These are phyloP conservation scores for Heliocidaris erythrogramma DNA, from an alignment of 35 echinoderm and acorn worm genomes.

Conservation along the genomic window DNA sequence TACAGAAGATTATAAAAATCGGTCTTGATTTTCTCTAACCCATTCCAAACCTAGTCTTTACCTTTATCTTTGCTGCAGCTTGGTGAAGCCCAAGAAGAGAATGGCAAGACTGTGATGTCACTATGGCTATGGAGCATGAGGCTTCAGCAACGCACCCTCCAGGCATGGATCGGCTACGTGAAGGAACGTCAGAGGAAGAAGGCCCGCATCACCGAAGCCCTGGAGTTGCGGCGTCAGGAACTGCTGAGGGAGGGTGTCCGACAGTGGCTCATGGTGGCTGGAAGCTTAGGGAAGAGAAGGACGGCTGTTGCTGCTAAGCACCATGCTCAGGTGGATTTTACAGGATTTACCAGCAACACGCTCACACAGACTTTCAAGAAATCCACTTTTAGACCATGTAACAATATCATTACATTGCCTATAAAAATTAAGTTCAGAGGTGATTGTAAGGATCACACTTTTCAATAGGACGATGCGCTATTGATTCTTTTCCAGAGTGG, in stretches of 20 bases:
- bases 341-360: background rate
- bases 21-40: too few species aligned
- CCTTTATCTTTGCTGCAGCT: conserved; percentile 41
- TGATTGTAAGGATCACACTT: too few species aligned
- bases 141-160: conserved; percentile 72
- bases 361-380: too few species aligned
- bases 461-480: too few species aligned
- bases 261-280: conserved; percentile 75
- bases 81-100: conserved; percentile 45
- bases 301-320: conserved; percentile 56
- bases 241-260: conserved; percentile 74
- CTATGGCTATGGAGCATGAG: conserved; percentile 96
- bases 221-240: conserved; percentile 64
- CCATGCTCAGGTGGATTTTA: conserved; percentile 66
- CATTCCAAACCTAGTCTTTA: too few species aligned
- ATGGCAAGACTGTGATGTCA: conserved; percentile 65
- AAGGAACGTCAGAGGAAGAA: conserved; percentile 71
- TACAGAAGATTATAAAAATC: too few species aligned
- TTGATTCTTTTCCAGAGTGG: too few species aligned
- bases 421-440: too few species aligned
- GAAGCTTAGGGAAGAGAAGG: conserved; percentile 60
- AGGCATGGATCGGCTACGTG: conserved; percentile 69
- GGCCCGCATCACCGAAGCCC: conserved; percentile 62
- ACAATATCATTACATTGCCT: too few species aligned
- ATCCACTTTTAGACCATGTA: too few species aligned